Conservation (phyloP, 2,113 vertebrate species). For the Narcine bancroftii region DNA sequence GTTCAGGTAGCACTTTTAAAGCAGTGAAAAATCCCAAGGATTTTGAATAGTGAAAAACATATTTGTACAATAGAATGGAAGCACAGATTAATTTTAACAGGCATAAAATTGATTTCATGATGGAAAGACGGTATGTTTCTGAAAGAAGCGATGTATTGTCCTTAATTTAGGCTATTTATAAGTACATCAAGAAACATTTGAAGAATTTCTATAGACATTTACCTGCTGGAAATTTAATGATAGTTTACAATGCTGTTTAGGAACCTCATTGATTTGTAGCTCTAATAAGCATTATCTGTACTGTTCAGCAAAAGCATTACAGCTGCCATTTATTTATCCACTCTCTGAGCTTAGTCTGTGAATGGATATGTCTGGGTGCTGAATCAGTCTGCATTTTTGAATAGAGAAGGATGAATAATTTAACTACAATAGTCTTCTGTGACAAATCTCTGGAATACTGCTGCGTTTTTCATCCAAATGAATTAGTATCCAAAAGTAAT, state of each 20-base stretch:
- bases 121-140: background rate
- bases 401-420: slow-evolving; percentile 31
- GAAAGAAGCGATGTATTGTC: background rate
- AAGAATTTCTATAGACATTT: background rate
- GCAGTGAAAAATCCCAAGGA: background rate
- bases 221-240: background rate
- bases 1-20: background rate
- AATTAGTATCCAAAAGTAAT: slow-evolving; percentile 21
- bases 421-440: slow-evolving; percentile 35
- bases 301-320: background rate
- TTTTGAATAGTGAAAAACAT: background rate
- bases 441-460: slow-evolving; percentile 27
- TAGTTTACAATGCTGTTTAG: background rate
- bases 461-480: slow-evolving; percentile 9
- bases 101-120: background rate
- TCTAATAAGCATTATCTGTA: background rate
- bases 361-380: slow-evolving; percentile 29
- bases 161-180: background rate
- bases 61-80: background rate
- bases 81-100: background rate
- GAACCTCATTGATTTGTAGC: background rate
- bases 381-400: slow-evolving; percentile 31
- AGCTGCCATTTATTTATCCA: slow-evolving; percentile 8
- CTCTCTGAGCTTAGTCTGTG: slow-evolving; percentile 28
- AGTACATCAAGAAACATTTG: background rate